These are phyloP conservation scores for Pseudorhombus dupliciocellatus DNA, from an alignment of 2,113 vertebrate species.

Conservation along the genomic window DNA sequence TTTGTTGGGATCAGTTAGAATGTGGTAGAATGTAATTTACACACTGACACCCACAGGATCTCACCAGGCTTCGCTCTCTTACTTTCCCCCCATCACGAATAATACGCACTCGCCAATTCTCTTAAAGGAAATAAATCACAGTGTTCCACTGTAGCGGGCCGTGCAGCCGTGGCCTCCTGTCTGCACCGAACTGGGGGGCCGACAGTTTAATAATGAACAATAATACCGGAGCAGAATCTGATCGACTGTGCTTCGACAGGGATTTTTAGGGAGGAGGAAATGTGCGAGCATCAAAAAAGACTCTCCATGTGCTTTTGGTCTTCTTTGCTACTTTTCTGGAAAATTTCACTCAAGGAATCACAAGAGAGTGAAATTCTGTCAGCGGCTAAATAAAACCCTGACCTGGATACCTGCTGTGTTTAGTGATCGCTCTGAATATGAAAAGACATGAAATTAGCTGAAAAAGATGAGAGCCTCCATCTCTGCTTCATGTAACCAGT, in stretches of 20 bases:
- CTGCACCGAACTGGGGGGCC: conserved; percentile 5
- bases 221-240: conserved; percentile 3
- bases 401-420: conserved; percentile 16
- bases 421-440: conserved; percentile 9
- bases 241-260: conserved; percentile 17
- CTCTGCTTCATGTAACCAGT: conserved; percentile 44
- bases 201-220: conserved; percentile 35
- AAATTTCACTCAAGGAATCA: conserved; percentile 25
- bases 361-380: conserved; percentile 44
- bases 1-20: too few species aligned
- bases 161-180: conserved; percentile 5
- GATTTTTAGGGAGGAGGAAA: background rate
- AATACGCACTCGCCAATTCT: conserved; percentile 1
- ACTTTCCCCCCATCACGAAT: background rate
- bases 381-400: conserved; percentile 23
- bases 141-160: conserved; percentile 9
- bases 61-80: too few species aligned
- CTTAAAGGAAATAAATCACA: background rate
- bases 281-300: conserved; percentile 16
- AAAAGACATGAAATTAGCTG: conserved; percentile 42
- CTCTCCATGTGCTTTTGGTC: background rate
- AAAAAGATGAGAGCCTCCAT: conserved; percentile 30
- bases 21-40: too few species aligned
- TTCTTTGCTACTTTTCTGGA: background rate
- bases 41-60: too few species aligned